A percentile compares a stretch with the other conserved stretches of the same genome.
These are phyloP conservation scores for Frankliniella intonsa DNA, from an alignment of 2,888 invertebrate species.

Conservation along the genomic window DNA sequence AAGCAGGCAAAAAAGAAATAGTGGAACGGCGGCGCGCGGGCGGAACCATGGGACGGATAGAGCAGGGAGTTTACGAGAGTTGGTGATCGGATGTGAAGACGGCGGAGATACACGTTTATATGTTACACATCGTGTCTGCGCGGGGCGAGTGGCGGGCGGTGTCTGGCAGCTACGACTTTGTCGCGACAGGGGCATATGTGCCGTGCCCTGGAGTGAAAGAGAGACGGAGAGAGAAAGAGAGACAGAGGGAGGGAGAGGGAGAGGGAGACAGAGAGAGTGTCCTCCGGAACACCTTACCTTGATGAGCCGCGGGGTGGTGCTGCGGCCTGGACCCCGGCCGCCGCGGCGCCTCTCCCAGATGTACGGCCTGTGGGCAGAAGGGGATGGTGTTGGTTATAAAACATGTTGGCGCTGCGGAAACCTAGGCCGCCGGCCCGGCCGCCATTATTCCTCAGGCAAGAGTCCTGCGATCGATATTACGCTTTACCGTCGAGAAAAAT, in stretches of 20 bases:
- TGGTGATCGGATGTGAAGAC: background rate
- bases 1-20: background rate
- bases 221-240: no score
- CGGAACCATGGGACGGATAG: background rate
- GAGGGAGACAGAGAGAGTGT: background rate
- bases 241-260: no score
- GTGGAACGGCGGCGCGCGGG: background rate
- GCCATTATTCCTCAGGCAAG: no score
- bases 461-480: no score
- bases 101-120: background rate
- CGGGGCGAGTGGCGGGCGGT: no score
- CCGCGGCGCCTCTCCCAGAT: slow-evolving; percentile 2
- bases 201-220: no score
- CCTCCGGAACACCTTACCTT: background rate
- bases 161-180: no score
- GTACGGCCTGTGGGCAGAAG: background rate
- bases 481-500: no score
- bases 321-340: background rate
- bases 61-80: background rate
- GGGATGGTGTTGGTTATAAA: slow-evolving; percentile 23
- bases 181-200: no score
- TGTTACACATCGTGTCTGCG: no score
- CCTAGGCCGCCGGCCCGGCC: no score
- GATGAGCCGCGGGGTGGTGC: background rate
- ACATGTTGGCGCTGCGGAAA: background rate